Conservation (phyloP, 1,140 invertebrate genomes). For the Drosophila dunni region DNA sequence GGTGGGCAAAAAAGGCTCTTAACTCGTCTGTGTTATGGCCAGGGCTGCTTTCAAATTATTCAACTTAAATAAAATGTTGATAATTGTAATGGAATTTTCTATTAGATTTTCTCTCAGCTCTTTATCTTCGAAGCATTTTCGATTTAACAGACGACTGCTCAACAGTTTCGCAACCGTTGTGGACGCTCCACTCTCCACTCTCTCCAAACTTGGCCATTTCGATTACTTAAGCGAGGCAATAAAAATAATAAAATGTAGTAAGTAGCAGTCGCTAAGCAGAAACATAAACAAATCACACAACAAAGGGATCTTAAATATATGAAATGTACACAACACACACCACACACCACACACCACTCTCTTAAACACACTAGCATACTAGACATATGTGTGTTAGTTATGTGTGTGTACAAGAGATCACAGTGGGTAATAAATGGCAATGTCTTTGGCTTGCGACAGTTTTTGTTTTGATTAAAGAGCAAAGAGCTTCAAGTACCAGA, state of each 20-base stretch:
- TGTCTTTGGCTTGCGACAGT: neutral
- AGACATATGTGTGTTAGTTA: slow-evolving; percentile 7
- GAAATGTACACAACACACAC: neutral
- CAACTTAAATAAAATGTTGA: slow-evolving; percentile 69
- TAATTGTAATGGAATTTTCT: slow-evolving; percentile 79
- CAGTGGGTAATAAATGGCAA: slow-evolving; percentile 10
- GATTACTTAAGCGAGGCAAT: slow-evolving; percentile 72
- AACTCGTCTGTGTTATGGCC: slow-evolving; percentile 46
- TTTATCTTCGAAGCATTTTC: neutral
- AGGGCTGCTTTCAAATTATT: slow-evolving; percentile 62
- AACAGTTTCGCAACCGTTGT: slow-evolving; percentile 7
- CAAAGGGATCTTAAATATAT: neutral
- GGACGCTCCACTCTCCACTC: neutral
- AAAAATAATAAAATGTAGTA: slow-evolving; percentile 61
- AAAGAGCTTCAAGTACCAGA: neutral
- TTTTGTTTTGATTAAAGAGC: neutral
- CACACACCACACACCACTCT: neutral
- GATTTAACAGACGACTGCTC: neutral
- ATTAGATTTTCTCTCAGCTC: slow-evolving; percentile 56
- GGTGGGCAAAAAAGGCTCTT: slow-evolving; percentile 7
- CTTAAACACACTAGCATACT: neutral
- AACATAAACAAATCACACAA: slow-evolving; percentile 34
- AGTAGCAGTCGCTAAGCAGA: slow-evolving; percentile 36
- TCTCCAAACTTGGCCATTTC: slow-evolving; percentile 55
- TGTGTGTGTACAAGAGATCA: slow-evolving; percentile 9